phyloP scores from a whole-genome alignment of 2,113 vertebrate species.

The Erythrolamprus reginae region DNA sequence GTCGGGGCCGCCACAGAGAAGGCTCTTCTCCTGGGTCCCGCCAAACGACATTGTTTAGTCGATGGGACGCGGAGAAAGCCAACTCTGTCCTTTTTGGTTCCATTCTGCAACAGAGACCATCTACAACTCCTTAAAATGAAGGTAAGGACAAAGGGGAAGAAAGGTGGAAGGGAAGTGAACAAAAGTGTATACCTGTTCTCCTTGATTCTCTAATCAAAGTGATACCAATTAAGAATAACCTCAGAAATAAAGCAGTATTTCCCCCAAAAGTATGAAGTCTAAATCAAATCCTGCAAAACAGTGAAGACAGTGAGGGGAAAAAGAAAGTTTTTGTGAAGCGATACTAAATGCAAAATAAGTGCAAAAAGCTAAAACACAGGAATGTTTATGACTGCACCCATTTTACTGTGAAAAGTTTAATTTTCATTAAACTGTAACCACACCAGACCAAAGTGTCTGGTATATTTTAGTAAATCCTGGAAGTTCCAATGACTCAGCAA shows the following conservation, averaged over 20 bases:
- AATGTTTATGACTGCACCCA: not conserved
- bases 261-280: not conserved
- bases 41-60: too few relatives aligned
- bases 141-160: not conserved
- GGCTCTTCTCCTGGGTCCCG: too few relatives aligned
- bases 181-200: not conserved
- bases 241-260: not conserved
- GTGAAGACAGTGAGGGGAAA: not conserved
- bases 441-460: slow-evolving; percentile 8
- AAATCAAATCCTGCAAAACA: not conserved
- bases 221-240: not conserved
- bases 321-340: not conserved
- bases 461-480: slow-evolving; percentile 22
- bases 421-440: not conserved
- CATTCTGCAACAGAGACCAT: not conserved
- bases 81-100: not conserved
- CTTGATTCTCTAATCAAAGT: not conserved
- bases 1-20: too few relatives aligned
- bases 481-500: slow-evolving; percentile 32
- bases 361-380: slow-evolving; percentile 11
- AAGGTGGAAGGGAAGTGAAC: not conserved
- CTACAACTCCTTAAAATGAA: not conserved
- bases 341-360: not conserved
- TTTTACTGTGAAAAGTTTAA: not conserved
- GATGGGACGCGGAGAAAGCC: too few relatives aligned